Conservation (phyloP, 2,113 vertebrate species). For the Garra rufa region DNA sequence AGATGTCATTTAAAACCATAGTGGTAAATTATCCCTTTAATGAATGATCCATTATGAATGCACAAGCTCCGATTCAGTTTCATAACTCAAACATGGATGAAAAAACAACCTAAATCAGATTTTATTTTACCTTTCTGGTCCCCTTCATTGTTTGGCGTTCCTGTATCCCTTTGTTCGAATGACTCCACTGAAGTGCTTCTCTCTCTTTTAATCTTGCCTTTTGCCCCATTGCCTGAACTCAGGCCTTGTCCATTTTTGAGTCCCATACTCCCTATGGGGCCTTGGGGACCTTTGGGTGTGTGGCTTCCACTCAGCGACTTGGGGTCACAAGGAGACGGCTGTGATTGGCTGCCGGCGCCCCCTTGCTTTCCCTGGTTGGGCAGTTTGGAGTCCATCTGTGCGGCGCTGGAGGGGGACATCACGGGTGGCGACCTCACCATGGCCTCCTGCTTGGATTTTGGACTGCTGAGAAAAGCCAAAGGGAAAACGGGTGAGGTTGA, state of each 20-base stretch:
- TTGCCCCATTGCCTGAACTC: conserved; percentile 91
- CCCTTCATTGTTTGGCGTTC: conserved; percentile 89
- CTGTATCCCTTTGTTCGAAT: conserved; percentile 93
- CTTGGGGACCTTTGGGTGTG: conserved; percentile 86
- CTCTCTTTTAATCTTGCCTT: conserved; percentile 97
- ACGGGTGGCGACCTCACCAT: conserved; percentile 99
- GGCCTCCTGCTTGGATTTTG: conserved; percentile 99
- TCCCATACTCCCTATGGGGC: conserved; percentile 91
- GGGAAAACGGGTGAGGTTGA: conserved; percentile 33
- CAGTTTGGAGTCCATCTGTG: conserved; percentile 99
- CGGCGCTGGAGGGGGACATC: conserved; percentile 97
- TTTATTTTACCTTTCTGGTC: conserved; percentile 86
- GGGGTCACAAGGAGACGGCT: conserved; percentile 95
- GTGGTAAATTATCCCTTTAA: neutral
- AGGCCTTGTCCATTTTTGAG: conserved; percentile 90
- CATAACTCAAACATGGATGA: neutral
- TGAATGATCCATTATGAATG: neutral
- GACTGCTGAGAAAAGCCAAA: conserved; percentile 79
- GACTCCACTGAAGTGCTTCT: conserved; percentile 96
- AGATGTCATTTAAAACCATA: conserved; percentile 4
- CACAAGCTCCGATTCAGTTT: neutral
- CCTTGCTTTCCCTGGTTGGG: conserved; percentile 98
- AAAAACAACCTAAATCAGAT: neutral
- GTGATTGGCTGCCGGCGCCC: conserved; percentile 93
- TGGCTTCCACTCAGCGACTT: conserved; percentile 86